phyloP scores from a whole-genome alignment of 2,113 vertebrate genomes.

The Lynx canadensis region DNA sequence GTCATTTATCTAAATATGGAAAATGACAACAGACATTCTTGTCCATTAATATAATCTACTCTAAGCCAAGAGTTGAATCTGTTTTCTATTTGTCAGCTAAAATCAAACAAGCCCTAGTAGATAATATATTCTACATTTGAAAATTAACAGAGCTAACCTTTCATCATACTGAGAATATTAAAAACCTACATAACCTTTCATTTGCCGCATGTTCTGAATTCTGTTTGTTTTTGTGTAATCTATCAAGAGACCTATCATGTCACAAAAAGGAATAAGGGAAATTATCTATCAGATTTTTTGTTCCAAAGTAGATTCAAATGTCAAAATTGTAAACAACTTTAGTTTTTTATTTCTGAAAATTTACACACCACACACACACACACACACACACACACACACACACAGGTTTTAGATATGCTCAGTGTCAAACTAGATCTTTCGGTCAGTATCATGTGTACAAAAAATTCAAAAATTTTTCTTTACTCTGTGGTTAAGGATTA shows the following conservation, averaged over 20 bases:
- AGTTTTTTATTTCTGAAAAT: not conserved
- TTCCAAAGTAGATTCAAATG: not conserved
- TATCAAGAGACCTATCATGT: not conserved
- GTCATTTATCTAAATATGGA: slow-evolving; percentile 36
- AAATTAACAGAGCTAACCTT: slow-evolving; percentile 31
- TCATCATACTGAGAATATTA: not conserved
- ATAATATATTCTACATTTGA: slow-evolving; percentile 23
- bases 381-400: too few relatives aligned
- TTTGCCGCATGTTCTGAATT: not conserved
- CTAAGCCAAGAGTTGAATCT: slow-evolving; percentile 47
- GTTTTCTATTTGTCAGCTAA: slow-evolving; percentile 49
- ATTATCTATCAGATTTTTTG: not conserved
- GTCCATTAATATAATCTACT: slow-evolving; percentile 39
- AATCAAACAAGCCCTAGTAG: not conserved
- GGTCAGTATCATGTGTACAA: not conserved
- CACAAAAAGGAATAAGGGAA: not conserved
- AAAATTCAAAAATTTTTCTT: not conserved
- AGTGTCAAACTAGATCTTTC: not conserved
- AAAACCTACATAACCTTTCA: not conserved
- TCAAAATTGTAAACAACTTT: slow-evolving; percentile 11
- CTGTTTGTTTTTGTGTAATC: not conserved
- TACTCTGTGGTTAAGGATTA: not conserved
- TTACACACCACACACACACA: not conserved
- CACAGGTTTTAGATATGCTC: not conserved
- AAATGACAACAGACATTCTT: slow-evolving; percentile 34